Evolutionary conservation across 2,113 vertebrate species (phyloP).

Genomic region (Sprattus sprattus): DNA sequence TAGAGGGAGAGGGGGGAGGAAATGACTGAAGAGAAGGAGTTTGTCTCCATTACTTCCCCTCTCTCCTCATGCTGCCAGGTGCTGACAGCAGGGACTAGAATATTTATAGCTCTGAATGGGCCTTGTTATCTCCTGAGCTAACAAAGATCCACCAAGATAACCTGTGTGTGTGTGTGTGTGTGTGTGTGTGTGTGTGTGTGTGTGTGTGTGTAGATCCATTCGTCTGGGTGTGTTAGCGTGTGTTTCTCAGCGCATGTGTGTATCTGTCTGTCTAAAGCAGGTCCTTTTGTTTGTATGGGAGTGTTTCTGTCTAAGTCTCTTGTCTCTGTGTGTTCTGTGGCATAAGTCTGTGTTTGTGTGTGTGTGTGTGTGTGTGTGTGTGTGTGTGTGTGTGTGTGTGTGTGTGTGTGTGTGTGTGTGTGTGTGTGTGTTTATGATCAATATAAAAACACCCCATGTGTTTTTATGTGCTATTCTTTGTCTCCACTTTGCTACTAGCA

Average conservation of each 20-base stretch:
- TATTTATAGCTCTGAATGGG: not conserved
- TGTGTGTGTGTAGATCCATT: not conserved
- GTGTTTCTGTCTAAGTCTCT: too few species aligned
- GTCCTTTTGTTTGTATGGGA: too few species aligned
- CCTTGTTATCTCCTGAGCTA: not conserved
- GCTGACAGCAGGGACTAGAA: not conserved
- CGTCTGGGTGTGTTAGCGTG: not conserved
- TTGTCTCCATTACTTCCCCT: not conserved
- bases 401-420: not conserved
- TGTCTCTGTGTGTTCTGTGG: too few species aligned
- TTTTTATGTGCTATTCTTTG: too few species aligned
- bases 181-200: conserved; percentile 18
- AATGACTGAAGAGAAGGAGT: too few species aligned
- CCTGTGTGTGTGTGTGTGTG: conserved; percentile 12
- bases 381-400: not conserved
- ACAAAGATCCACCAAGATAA: not conserved
- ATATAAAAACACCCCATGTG: too few species aligned
- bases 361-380: not conserved
- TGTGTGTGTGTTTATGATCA: not conserved
- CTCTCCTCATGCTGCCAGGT: not conserved
- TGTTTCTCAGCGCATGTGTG: not conserved
- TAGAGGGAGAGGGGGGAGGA: not conserved
- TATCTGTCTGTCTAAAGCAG: not conserved
- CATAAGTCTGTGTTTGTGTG: not conserved
- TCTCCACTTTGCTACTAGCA: too few species aligned